Base-by-base conservation (phyloP, 2,113 vertebrate species). In the Tor tambroides region DNA sequence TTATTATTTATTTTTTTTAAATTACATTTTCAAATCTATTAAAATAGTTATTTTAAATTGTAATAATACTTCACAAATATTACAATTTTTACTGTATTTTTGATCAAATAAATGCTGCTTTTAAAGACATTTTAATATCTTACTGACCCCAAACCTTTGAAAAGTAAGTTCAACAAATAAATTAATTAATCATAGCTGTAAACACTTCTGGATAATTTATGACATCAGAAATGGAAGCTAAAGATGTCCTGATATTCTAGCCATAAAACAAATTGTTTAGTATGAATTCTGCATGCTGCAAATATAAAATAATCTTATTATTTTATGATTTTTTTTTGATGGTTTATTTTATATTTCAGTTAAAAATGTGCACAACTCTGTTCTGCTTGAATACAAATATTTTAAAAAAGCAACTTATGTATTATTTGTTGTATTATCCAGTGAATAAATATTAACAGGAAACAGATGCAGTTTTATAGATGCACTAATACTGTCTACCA, bases 401-500 rank as follows among this genome's bases (percentile, higher is more conserved):
- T 19, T 5, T 8, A 76, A 17, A 14, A n/a, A 61, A 61, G 9
- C 7, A 14, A 49, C 11, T 49, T 14, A 41, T 11, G 21, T 72
- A 35, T 38, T 21, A 21, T 71, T 30, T 2, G 8, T 23, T 23
- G 35, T 41, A 12, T 74, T 23, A 41, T n/a, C 21, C 21, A 41
- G 9, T 35, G 23, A 17, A 41, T n/a, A 38, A 41, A 72, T 41
- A 23, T 41, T 5, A 38, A 23, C 32, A 15, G 6, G 7, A 35
- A 21, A 38, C 3, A 21, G 30, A 32, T 35, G 7, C 7, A 35
- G 1, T 23, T 72, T 21, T 38, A 72, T 41, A 23, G 35, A 72
- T 54, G 80, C 72, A 80, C 19, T 65, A 8, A 56, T 11, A 67
- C 12, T 2, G 21, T 49, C 69, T 28, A 46, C 86, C 88, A 89